These are phyloP conservation scores for Tonatia bakeri DNA, from an alignment of 2,113 vertebrate genomes.

Conservation along the genomic window DNA sequence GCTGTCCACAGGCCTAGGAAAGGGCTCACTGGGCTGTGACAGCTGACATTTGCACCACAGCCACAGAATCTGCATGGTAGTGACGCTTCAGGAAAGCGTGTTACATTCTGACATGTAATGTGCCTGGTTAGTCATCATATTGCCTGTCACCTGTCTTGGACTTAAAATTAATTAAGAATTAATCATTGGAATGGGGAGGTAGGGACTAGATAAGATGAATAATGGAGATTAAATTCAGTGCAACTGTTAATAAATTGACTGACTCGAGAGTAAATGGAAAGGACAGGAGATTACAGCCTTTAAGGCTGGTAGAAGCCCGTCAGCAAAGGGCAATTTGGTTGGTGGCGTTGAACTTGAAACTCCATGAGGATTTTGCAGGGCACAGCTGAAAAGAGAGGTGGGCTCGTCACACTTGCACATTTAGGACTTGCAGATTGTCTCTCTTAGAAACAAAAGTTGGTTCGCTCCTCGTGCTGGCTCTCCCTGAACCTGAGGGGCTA, in stretches of 20 bases:
- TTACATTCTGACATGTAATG: background rate
- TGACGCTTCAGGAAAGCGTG: constrained; percentile 30
- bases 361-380: constrained; percentile 8
- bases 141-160: constrained; percentile 66
- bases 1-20: constrained; percentile 66
- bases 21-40: constrained; percentile 72
- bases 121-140: constrained; percentile 47
- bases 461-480: background rate
- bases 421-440: background rate
- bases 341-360: constrained; percentile 63
- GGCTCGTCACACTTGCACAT: background rate
- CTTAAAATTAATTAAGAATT: constrained; percentile 74
- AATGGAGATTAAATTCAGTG: constrained; percentile 69
- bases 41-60: constrained; percentile 69
- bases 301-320: constrained; percentile 50
- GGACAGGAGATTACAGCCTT: constrained; percentile 38
- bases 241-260: constrained; percentile 68
- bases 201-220: constrained; percentile 64
- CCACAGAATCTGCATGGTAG: constrained; percentile 43
- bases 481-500: background rate
- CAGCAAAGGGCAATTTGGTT: constrained; percentile 62
- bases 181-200: constrained; percentile 28
- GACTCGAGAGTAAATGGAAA: constrained; percentile 59
- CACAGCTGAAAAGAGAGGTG: background rate
- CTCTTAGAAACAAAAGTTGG: background rate